Evolutionary conservation across 2,888 invertebrate genomes (phyloP), one percentile per base, ranked within the genome.

Genomic region (Orthosia gothica): DNA sequence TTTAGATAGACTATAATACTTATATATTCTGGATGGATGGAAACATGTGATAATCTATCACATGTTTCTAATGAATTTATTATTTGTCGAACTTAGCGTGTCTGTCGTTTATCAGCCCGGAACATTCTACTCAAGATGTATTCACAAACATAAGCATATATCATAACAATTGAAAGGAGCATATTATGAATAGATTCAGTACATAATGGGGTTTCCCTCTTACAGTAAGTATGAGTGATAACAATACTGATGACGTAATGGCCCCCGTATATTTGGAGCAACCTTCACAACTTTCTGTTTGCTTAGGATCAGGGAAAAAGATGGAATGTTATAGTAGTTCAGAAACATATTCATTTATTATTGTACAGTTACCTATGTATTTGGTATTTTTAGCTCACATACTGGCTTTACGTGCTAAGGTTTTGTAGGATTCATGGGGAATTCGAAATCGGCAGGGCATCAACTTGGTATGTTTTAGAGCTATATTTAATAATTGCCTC

Each of bases 91-190:
- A 7, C 16, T 9, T 11, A 26, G 26, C 9, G 3, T 9, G 16
- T 26, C 5, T 23, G 15, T 40, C 40, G 50, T 23, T 4, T 9
- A 20, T 58, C 26, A 13, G 12, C 15, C 5, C n/a, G 1, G 3
- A 5, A 18, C 3, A 3, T 16, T 0, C 13, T n/a, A 52, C 0
- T 1, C 40, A 12, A 54, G 12, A 47, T 54, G 52, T 82, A 15
- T 18, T 52, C 32, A 68, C 57, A 81, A 85, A 85, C 76, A 81
- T 49, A 70, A 47, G 32, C 69, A 82, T 85, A 85, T 49, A 82
- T 85, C 83, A 71, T 45, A 26, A 40, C 54, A 62, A 82, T 63
- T 59, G 68, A 66, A 58, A 20, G 49, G 18, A 52, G 55, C 32
- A 65, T 40, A 59, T 76, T 77, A 50, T 77, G 64, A 61, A 70